These are phyloP conservation scores for Drosophila virilis DNA, from an alignment of 1,140 invertebrate genomes.

Conservation along the genomic window DNA sequence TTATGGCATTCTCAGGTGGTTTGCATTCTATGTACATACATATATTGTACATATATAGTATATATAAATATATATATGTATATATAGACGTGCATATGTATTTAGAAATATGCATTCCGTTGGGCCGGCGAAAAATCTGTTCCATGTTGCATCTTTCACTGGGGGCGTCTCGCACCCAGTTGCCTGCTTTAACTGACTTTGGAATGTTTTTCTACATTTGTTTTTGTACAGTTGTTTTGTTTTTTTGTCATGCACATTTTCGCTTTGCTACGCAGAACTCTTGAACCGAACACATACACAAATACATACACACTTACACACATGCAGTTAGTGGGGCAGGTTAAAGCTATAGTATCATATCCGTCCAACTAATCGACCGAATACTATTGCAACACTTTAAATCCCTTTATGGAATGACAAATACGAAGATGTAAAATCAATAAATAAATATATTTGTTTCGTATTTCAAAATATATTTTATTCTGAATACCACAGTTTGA, in stretches of 20 bases:
- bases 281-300: neutral
- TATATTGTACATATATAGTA: neutral
- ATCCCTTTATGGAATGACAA: no score
- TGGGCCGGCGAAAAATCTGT: constrained; percentile 61
- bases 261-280: constrained; percentile 17
- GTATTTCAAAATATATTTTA: no score
- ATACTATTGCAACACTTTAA: neutral
- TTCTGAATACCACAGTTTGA: no score
- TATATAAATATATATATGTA: constrained; percentile 1
- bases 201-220: constrained; percentile 65
- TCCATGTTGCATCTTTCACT: constrained; percentile 42
- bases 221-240: constrained; percentile 54
- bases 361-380: neutral
- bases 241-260: constrained; percentile 15
- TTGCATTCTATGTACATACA: constrained; percentile 33
- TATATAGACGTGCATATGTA: neutral
- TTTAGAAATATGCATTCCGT: constrained; percentile 40
- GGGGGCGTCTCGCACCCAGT: constrained; percentile 7
- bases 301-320: neutral
- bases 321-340: constrained; percentile 35
- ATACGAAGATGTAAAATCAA: no score
- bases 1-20: constrained; percentile 73
- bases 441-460: no score
- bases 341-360: neutral
- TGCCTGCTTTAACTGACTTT: constrained; percentile 33